Base-by-base conservation (phyloP, 37 sponge, comb jelly and placozoan species). In the Haliclona indistincta region DNA sequence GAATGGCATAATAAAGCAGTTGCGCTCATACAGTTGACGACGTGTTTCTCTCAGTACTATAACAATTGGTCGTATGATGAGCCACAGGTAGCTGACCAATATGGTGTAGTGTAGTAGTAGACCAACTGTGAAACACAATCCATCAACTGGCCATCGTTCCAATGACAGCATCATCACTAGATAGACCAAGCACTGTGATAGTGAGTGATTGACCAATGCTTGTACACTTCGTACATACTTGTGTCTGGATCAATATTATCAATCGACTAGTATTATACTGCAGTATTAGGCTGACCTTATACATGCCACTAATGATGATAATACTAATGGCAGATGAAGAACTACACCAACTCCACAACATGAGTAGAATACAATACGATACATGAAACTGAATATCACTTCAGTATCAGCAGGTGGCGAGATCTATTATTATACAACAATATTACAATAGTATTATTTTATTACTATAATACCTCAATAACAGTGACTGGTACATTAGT, bases 1-100 rank as follows among this genome's bases (percentile, higher is more conserved):
- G 20, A 81, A 70, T 19, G 81, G 81, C 49, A 35, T 22, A 1
- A 81, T 56, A 11, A 81, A 62, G 63, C 81, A 81, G 23, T 45
- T 44, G 4, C 63, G 56, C 64, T 81, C 81, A 56, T 69, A 81
- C 54, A 56, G 61, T 32, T 61, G 22, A 15, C 60, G 42, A 33
- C 54, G 41, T 47, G 63, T 70, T 34, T 61, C 58, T 49, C 43
- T 62, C 25, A 81, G 3, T 20, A 23, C 36, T 10, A 43, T 40
- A 32, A 81, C n/a, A 32, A 81, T 37, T 1, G 72, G 64, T 30
- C 63, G 44, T 29, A 63, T 63, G 1, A 38, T 47, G 47, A 81
- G 38, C 73, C 72, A 71, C n/a, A 32, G 23, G 51, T 64, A 60
- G n/a, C 64, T 17, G 26, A 71, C 55, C 13, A 81, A 54, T 35